Evolutionary conservation across 2,113 vertebrate genomes (phyloP), one percentile per base, ranked within the genome.

Genomic region (Chaetodon auriga): DNA sequence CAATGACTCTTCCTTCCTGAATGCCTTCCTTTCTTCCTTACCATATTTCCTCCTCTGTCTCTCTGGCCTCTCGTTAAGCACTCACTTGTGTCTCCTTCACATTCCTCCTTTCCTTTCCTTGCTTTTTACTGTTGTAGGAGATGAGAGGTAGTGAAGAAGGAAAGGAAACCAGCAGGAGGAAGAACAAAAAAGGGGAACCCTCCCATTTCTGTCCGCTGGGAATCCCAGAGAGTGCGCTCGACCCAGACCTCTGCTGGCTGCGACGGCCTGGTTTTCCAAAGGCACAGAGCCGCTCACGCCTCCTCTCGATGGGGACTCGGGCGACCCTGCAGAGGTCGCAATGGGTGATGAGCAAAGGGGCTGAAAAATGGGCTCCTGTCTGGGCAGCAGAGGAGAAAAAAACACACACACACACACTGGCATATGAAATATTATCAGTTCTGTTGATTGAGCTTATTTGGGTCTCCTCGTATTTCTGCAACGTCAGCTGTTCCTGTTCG

Each of bases 381-480:
- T 21, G 49, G 65, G 35, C 43, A 61, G 16, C 8, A 11, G 13
- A 25, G 53, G 35, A 55, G 55, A 63, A 70, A 46, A 54, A 53
- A 61, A 62, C 79, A 83, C 54, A 80, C 70, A 78, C 69, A 87
- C 68, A 75, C 73, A 75, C 79, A 83, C 86, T 1, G 14, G 79
- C 78, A 88, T 85, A 91, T 95, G 92, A 95, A 93, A 93, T 94
- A 95, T 93, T 92, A 93, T 91, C 78, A 82, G 61, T 90, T 85
- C 66, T 87, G 93, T 94, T 94, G 94, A 94, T 95, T 90, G 93
- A 93, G 93, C 92, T 95, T 94, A 93, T 95, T 93, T 94, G 88
- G 91, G 92, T 90, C 91, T 94, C 75, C 90, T 90, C 75, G 70
- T 54, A 3, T 93, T 93, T 92, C 90, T 79, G 89, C 92, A 4